Conservation (phyloP, 2,113 vertebrate genomes). For the Megaceryle maxima region DNA sequence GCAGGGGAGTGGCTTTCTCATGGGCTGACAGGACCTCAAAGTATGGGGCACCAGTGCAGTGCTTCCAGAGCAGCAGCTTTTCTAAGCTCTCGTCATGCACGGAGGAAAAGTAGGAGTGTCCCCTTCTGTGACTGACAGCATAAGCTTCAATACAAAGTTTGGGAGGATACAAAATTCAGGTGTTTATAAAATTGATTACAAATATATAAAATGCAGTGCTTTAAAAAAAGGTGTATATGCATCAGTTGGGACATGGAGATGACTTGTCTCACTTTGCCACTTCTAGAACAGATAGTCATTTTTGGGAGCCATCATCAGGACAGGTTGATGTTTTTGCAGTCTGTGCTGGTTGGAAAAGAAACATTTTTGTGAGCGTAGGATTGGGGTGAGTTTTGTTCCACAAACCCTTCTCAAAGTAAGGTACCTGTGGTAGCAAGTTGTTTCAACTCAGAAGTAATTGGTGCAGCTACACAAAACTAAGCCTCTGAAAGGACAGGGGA, state of each 20-base stretch:
- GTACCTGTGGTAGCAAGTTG: not conserved
- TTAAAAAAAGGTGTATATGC: not conserved
- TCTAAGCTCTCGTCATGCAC: not conserved
- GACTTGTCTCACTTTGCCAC: not conserved
- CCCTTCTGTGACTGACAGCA: not conserved
- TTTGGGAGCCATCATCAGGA: not conserved
- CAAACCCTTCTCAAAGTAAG: not conserved
- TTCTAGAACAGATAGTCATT: not conserved
- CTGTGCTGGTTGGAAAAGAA: not conserved
- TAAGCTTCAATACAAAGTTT: not conserved
- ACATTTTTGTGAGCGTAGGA: not conserved
- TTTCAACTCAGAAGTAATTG: not conserved
- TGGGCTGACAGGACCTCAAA: not conserved
- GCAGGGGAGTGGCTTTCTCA: not conserved
- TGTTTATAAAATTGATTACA: not conserved
- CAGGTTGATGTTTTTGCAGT: not conserved
- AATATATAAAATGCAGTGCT: not conserved
- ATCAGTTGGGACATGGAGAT: not conserved
- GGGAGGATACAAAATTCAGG: not conserved
- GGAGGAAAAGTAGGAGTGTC: not conserved
- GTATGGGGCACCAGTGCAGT: not conserved
- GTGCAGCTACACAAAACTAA: not conserved
- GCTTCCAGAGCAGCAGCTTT: not conserved
- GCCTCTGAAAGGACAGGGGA: not conserved
- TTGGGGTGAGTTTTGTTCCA: not conserved